Percentiles rank a stretch among this genome's conserved stretches.
phyloP scores from a whole-genome alignment of 1,140 invertebrate species.

The Pachyrhynchus sulphureomaculatus region DNA sequence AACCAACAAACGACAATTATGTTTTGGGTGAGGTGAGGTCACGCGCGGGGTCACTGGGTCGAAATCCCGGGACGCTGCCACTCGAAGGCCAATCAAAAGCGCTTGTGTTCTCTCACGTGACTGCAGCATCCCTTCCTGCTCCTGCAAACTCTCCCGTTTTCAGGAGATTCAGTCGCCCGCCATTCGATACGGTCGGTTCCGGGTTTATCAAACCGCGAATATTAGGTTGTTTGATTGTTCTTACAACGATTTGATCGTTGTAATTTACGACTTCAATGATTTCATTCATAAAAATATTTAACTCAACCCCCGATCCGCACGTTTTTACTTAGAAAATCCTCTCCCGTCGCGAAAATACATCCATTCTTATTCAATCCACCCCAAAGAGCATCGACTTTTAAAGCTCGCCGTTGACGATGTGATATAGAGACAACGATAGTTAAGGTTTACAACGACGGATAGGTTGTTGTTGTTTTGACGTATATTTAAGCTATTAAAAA shows the following conservation, averaged over 20 bases:
- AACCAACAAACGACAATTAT: conserved; percentile 13
- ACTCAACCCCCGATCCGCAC: not conserved
- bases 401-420: not conserved
- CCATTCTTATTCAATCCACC: not conserved
- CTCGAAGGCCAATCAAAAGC: conserved; percentile 38
- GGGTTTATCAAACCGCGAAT: conserved; percentile 7
- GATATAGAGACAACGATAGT: conserved; percentile 9
- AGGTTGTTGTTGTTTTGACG: not conserved
- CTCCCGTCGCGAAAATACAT: no score
- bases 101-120: conserved; percentile 42
- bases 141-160: conserved; percentile 28
- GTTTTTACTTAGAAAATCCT: no score
- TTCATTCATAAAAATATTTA: not conserved
- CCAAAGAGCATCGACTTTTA: not conserved
- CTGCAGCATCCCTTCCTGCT: conserved; percentile 47
- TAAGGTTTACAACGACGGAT: conserved; percentile 9
- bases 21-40: conserved; percentile 42
- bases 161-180: conserved; percentile 16
- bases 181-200: conserved; percentile 21
- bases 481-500: conserved; percentile 35
- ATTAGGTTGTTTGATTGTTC: not conserved
- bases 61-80: conserved; percentile 48
- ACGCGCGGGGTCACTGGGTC: conserved; percentile 50
- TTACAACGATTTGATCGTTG: conserved; percentile 8
- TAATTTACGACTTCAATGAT: not conserved